These are phyloP conservation scores for Pocillopora grandis DNA, from an alignment of 92 coral and sea anemone genomes.

Conservation along the genomic window DNA sequence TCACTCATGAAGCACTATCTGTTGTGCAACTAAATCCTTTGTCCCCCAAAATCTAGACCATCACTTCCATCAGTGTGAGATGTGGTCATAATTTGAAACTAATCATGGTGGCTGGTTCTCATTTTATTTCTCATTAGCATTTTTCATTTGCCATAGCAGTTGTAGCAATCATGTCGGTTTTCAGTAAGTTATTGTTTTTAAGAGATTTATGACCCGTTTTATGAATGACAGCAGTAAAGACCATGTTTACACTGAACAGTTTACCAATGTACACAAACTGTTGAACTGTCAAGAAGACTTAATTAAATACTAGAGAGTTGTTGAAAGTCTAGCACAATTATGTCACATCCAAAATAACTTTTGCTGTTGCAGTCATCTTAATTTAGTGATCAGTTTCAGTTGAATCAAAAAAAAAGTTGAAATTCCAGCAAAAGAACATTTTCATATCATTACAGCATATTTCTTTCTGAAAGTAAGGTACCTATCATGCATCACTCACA, in stretches of 20 bases:
- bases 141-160: not conserved
- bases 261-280: constrained; percentile 12
- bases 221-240: not conserved
- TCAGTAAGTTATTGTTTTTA: not conserved
- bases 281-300: not conserved
- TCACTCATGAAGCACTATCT: no score
- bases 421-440: no score
- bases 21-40: no score
- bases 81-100: not conserved
- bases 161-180: not conserved
- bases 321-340: not conserved
- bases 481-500: no score
- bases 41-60: no score
- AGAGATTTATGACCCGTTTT: not conserved
- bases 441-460: no score
- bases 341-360: no score
- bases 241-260: not conserved
- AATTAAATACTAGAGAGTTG: not conserved
- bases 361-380: no score
- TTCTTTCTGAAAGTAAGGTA: no score
- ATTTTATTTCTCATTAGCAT: constrained; percentile 12
- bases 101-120: not conserved
- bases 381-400: no score
- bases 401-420: no score
- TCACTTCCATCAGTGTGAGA: not conserved